Evolutionary conservation across 1,140 invertebrate species (phyloP).

Genomic region (Epicauta chinensis): DNA sequence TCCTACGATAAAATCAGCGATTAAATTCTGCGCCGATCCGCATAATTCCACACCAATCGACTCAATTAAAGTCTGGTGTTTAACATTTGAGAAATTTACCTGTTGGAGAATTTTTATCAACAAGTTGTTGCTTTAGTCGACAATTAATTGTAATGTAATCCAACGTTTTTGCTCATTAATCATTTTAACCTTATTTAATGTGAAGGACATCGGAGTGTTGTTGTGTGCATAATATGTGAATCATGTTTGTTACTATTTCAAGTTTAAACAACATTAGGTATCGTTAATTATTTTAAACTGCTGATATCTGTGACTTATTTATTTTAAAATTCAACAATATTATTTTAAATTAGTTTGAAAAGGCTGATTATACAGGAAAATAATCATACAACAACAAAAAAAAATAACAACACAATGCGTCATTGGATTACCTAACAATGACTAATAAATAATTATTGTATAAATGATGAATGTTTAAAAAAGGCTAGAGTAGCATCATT

Average conservation of each 20-base stretch:
- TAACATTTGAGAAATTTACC: background rate
- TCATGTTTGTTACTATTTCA: constrained; percentile 11
- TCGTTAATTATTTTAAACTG: no score
- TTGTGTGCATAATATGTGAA: no score
- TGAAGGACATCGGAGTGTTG: constrained; percentile 27
- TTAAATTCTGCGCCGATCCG: no score
- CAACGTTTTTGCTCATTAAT: constrained; percentile 30
- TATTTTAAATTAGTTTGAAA: no score
- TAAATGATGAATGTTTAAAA: no score
- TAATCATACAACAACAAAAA: no score
- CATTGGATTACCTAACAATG: constrained; percentile 4
- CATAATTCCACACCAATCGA: no score
- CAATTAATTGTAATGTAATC: constrained; percentile 14
- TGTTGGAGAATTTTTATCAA: background rate
- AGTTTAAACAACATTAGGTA: background rate
- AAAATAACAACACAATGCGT: constrained; percentile 7
- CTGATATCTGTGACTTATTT: no score
- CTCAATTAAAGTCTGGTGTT: background rate
- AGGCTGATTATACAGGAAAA: no score
- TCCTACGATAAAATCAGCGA: no score
- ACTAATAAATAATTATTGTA: constrained; percentile 13
- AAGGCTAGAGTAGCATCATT: no score
- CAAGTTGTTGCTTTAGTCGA: background rate
- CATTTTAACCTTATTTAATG: constrained; percentile 31
- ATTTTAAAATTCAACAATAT: no score